Evolutionary conservation across 2,797 vertebrate species (phyloP).

Genomic region (Melanotaenia pygmaea): DNA sequence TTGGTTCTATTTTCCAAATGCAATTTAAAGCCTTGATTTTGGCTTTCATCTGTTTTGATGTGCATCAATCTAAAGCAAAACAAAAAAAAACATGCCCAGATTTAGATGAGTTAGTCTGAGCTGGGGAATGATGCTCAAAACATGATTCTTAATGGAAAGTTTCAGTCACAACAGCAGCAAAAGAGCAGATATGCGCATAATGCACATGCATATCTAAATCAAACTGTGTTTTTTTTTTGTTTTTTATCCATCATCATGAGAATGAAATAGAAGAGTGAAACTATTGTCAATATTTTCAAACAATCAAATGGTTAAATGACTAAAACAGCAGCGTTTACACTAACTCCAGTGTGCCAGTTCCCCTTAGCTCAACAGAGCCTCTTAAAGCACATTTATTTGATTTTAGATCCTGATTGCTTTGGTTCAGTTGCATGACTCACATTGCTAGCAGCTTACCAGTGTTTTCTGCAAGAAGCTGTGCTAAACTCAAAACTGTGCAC

Average conservation of each 20-base stretch:
- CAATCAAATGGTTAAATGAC: background rate
- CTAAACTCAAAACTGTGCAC: background rate
- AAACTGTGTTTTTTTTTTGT: background rate
- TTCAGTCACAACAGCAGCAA: background rate
- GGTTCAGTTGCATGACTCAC: background rate
- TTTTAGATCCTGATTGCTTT: background rate
- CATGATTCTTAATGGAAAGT: background rate
- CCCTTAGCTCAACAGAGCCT: background rate
- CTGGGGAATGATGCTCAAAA: background rate
- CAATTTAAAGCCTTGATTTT: background rate
- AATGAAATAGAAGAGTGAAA: background rate
- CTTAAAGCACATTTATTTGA: constrained; percentile 5
- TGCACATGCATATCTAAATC: background rate
- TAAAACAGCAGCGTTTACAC: background rate
- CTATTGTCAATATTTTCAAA: background rate
- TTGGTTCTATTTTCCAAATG: background rate
- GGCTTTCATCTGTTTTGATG: background rate
- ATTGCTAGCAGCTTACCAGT: background rate
- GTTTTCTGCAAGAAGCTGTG: background rate
- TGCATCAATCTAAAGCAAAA: too few relatives aligned
- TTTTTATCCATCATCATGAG: background rate
- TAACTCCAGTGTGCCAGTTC: background rate
- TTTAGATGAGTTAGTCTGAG: background rate
- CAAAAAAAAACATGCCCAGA: background rate
- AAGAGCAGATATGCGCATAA: background rate